Evolutionary conservation across 1,140 invertebrate genomes (phyloP).

Genomic region (Camponotus floridanus): DNA sequence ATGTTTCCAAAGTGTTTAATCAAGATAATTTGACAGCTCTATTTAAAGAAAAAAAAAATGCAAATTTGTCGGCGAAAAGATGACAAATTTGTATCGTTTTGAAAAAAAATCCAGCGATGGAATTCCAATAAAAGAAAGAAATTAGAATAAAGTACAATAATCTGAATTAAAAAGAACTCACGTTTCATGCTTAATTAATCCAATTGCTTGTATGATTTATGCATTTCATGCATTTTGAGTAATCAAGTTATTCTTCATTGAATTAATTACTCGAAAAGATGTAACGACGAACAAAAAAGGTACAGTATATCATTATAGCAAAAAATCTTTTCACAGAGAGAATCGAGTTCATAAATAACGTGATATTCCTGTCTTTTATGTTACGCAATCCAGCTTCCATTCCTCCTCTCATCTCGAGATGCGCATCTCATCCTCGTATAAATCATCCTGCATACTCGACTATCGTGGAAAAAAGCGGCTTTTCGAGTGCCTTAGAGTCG

Average conservation of each 20-base stretch:
- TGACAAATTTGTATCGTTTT: no score
- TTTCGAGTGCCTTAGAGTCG: not conserved
- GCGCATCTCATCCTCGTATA: not conserved
- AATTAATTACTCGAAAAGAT: not conserved
- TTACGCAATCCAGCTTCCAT: not conserved
- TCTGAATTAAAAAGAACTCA: not conserved
- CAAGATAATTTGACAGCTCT: no score
- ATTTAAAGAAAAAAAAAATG: no score
- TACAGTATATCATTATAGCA: not conserved
- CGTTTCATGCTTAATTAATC: not conserved
- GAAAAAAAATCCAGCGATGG: no score
- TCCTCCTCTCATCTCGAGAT: not conserved
- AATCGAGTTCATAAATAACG: slow-evolving; percentile 37
- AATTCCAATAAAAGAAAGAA: not conserved
- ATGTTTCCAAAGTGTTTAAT: no score
- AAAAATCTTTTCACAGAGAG: not conserved
- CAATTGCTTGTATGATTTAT: no score
- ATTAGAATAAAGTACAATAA: not conserved
- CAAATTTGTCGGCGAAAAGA: no score
- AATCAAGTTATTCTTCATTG: not conserved
- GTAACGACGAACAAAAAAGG: not conserved
- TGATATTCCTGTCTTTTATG: not conserved
- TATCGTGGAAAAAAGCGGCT: not conserved
- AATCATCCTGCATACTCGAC: not conserved
- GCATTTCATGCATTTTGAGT: not conserved